Base-by-base conservation (phyloP, 2,797 vertebrate genomes). In the Halcyon chelicuti region DNA sequence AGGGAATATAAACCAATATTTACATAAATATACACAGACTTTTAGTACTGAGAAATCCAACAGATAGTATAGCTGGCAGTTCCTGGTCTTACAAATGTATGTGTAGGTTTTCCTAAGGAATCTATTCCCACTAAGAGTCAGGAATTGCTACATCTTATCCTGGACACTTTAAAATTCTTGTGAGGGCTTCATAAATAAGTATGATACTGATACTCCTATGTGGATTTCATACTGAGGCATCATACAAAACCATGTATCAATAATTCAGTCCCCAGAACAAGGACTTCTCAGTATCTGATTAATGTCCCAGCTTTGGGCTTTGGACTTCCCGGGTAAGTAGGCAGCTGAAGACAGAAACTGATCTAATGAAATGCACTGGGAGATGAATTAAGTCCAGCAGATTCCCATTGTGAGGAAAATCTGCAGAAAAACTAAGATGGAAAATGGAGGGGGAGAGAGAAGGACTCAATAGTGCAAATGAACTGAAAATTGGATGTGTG, bases 401-500 rank as follows among this genome's bases (percentile, higher is more conserved):
- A 87, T 73, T 71, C 57, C 81, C 49, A 33, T 54, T 80, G 84
- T 61, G 37, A 85, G 57, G 77, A 73, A 67, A 57, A 40, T 46
- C 82, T 89, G 58, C 60, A 61, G 74, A 88, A 94, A 84, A 78
- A 37, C 44, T 47, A 33, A 54, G 21, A 39, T 29, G 57, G 72
- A 31, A 90, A 93, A 77, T 25, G 13, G 37, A 66, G 25, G 22
- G 15, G 16, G 47, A 54, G 49, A 46, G 26, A 71, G 22, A 7
- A 88, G 42, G 74, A 78, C 60, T 89, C 67, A 79, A 4, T 29
- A 72, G 51, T 61, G 44, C 0, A 12, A 86, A 86, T 65, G 19
- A 92, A 88, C 39, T 75, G 29, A 92, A 94, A 92, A 89, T 63
- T 91, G 52, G 40, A 82, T 84, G 29, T 82, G 29, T 67, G 31